Conservation (phyloP, 92 coral and sea anemone species). For the Epizoanthus stellaris region DNA sequence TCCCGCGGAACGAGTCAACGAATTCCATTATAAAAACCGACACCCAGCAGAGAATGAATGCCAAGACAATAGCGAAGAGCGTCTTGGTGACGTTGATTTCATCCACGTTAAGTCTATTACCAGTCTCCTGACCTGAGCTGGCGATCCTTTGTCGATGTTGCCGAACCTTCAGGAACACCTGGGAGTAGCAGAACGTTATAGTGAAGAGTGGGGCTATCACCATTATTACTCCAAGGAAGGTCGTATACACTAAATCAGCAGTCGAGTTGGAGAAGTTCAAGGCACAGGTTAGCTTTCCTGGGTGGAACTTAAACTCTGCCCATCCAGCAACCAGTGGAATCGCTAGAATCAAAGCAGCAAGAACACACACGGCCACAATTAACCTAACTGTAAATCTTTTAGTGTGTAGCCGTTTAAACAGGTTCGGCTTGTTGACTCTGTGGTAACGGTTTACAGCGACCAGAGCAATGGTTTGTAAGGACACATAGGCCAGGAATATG, state of each 20-base stretch:
- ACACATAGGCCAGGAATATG: conserved; percentile 66
- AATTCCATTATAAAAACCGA: conserved; percentile 32
- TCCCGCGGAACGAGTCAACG: conserved; percentile 14
- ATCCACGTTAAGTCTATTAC: not conserved
- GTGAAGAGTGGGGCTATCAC: conserved; percentile 67
- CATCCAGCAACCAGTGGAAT: conserved; percentile 49
- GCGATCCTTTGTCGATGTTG: conserved; percentile 37
- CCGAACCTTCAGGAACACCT: conserved; percentile 67
- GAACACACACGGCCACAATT: conserved; percentile 56
- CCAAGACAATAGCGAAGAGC: conserved; percentile 15
- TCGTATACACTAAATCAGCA: conserved; percentile 59
- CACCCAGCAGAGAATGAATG: conserved; percentile 19
- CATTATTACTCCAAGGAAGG: conserved; percentile 52
- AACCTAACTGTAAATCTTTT: conserved; percentile 44
- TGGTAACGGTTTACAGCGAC: conserved; percentile 78
- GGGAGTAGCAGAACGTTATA: conserved; percentile 64
- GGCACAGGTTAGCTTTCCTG: conserved; percentile 73
- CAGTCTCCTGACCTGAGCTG: conserved; percentile 8
- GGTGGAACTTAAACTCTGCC: conserved; percentile 58
- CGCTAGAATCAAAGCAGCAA: conserved; percentile 51
- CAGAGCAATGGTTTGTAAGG: conserved; percentile 70
- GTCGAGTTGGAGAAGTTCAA: conserved; percentile 39
- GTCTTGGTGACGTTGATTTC: conserved; percentile 30
- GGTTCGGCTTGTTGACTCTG: conserved; percentile 63
- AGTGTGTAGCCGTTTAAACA: conserved; percentile 59